Percentiles rank a stretch among this genome's conserved stretches.
Evolutionary conservation across 2,888 invertebrate genomes (phyloP).

Genomic region (Drosophila melanocephala): DNA sequence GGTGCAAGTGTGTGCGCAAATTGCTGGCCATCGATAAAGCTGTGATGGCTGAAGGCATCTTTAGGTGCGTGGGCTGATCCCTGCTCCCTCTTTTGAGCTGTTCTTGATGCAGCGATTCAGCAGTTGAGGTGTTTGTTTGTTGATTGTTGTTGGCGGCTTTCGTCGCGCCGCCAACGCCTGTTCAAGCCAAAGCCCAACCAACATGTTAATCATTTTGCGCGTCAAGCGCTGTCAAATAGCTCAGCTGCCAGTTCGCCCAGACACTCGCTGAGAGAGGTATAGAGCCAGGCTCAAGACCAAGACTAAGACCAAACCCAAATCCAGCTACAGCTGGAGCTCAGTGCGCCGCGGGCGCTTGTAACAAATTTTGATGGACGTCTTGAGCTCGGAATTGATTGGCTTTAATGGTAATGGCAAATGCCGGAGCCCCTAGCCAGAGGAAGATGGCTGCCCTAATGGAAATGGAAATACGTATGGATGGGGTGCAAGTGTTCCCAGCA

Average conservation of each 20-base stretch:
- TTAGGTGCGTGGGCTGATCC: slow-evolving; percentile 36
- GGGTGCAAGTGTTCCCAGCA: slow-evolving; percentile 13
- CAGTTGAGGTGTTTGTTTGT: slow-evolving; percentile 52
- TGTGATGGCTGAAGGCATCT: not conserved
- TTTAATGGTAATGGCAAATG: slow-evolving; percentile 74
- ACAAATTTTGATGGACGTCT: slow-evolving; percentile 80
- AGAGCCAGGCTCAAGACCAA: not conserved
- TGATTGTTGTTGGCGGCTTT: slow-evolving; percentile 59
- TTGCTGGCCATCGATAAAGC: slow-evolving; percentile 14
- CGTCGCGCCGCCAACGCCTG: slow-evolving; percentile 60
- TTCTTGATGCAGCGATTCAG: slow-evolving; percentile 45
- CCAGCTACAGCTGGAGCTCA: slow-evolving; percentile 27
- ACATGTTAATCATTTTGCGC: slow-evolving; percentile 77
- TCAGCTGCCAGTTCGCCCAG: slow-evolving; percentile 19
- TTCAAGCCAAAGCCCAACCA: slow-evolving; percentile 36
- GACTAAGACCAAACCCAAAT: slow-evolving; percentile 5
- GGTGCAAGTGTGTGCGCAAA: slow-evolving; percentile 27
- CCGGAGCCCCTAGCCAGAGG: slow-evolving; percentile 32
- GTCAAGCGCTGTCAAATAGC: slow-evolving; percentile 72
- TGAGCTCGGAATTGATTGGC: slow-evolving; percentile 76
- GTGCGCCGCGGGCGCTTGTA: slow-evolving; percentile 76
- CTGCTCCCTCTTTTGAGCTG: slow-evolving; percentile 8
- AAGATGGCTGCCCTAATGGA: slow-evolving; percentile 59
- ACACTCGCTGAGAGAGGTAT: not conserved
- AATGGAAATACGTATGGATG: slow-evolving; percentile 53